phyloP scores from a whole-genome alignment of 2,888 invertebrate genomes.

The Ischnus inquisitorius region DNA sequence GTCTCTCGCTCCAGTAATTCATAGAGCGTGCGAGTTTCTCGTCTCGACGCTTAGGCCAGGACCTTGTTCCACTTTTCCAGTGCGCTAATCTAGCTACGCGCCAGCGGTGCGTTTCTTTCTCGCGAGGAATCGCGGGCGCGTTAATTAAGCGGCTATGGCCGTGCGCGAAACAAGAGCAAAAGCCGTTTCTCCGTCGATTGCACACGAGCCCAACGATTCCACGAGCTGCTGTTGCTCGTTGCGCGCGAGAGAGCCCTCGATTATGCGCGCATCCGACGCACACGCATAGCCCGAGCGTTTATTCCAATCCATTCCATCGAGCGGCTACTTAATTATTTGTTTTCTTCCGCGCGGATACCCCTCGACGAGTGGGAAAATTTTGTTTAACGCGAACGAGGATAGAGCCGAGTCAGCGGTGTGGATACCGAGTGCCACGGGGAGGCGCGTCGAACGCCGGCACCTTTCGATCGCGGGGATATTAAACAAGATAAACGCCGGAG shows the following conservation, averaged over 20 bases:
- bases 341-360: no score
- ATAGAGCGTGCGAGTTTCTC: constrained; percentile 23
- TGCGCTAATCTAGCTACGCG: constrained; percentile 65
- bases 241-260: neutral
- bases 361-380: no score
- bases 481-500: constrained; percentile 61
- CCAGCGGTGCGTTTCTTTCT: constrained; percentile 62
- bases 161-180: constrained; percentile 32
- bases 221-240: neutral
- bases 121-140: constrained; percentile 56
- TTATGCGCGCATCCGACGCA: neutral
- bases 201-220: neutral
- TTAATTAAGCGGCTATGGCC: constrained; percentile 64
- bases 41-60: constrained; percentile 51
- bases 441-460: neutral
- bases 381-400: no score
- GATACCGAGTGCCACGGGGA: neutral
- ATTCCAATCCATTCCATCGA: neutral
- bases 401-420: neutral
- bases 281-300: neutral
- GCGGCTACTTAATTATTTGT: no score
- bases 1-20: constrained; percentile 44
- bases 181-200: constrained; percentile 27
- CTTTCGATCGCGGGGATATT: constrained; percentile 36
- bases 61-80: constrained; percentile 72